Conservation (phyloP, 2,113 vertebrate species). For the Rafetus swinhoei region DNA sequence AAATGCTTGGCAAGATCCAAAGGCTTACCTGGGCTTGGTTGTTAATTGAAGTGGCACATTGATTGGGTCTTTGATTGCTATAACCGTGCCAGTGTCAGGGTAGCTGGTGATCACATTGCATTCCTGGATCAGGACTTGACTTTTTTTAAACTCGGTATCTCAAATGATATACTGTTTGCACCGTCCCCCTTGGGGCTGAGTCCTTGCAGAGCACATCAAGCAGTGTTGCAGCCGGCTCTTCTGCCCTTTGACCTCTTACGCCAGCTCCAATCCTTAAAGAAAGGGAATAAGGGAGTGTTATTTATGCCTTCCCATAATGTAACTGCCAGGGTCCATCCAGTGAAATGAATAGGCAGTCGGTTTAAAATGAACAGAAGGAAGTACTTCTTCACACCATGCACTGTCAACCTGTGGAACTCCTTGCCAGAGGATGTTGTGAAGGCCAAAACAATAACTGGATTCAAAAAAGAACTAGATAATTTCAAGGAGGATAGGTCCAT, state of each 20-base stretch:
- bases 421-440: background rate
- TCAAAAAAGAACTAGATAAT: background rate
- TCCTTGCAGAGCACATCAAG: background rate
- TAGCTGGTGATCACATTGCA: background rate
- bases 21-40: background rate
- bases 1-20: background rate
- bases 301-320: background rate
- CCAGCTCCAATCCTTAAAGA: background rate
- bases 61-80: background rate
- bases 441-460: background rate
- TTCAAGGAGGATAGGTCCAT: background rate
- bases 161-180: background rate
- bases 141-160: background rate
- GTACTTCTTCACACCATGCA: background rate
- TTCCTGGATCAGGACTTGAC: background rate
- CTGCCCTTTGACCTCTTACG: background rate
- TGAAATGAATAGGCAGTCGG: background rate
- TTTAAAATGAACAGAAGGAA: background rate
- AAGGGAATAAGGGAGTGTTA: background rate
- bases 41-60: background rate
- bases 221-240: background rate
- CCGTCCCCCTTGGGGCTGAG: background rate
- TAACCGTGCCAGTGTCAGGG: background rate
- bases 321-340: background rate
- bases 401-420: background rate